Conservation (phyloP, 2,113 vertebrate genomes). For the Cacatua alba region DNA sequence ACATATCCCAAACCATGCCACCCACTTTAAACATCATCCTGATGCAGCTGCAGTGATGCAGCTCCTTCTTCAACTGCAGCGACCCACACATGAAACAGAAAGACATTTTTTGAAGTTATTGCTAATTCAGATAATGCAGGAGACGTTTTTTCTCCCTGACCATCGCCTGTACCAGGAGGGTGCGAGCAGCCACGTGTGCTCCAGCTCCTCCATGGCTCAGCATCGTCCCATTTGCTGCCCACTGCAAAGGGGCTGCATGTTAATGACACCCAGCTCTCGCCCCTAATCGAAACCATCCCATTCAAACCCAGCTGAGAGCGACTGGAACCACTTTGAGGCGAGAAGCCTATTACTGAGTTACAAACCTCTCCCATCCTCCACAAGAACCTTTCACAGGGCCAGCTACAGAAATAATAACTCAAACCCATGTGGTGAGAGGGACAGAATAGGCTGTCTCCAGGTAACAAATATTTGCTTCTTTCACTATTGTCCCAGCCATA, state of each 20-base stretch:
- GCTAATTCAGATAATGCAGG: rapidly evolving
- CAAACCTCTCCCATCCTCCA: constrained; percentile 14
- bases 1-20: neutral
- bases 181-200: neutral
- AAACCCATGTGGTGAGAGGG: neutral
- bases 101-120: rapidly evolving
- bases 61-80: neutral
- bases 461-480: neutral
- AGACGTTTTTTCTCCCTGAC: neutral
- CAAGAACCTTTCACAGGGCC: neutral
- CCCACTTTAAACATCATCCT: rapidly evolving
- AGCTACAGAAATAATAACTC: neutral
- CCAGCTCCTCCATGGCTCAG: neutral
- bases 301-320: neutral
- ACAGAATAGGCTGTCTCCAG: neutral
- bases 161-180: neutral
- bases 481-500: constrained; percentile 2
- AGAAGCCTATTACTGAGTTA: neutral
- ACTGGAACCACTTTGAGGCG: neutral
- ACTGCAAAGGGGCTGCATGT: rapidly evolving
- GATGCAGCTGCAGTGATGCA: neutral
- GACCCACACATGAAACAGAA: neutral
- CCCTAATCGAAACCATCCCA: neutral
- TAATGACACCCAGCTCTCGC: rapidly evolving
- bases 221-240: neutral